Base-by-base conservation (phyloP, 2,888 invertebrate species). In the Strigamia crassipes region DNA sequence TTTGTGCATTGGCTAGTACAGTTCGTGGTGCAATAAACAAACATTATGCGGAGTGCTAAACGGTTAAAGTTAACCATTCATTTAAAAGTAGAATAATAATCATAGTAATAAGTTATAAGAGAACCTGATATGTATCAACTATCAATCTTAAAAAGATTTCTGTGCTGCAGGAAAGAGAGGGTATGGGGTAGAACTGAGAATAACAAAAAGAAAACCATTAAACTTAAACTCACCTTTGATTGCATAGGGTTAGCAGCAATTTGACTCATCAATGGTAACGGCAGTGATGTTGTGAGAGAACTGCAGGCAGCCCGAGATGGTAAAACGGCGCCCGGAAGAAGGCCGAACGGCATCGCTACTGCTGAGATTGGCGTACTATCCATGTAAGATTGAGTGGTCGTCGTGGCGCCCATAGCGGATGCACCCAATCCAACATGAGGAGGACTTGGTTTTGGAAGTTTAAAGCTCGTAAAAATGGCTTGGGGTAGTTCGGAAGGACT, bases 401-500 rank as follows among this genome's bases (percentile, higher is more conserved):
- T 31, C 34, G 46, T 78, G n/a, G 81, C 79, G 38, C 21, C 80
- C 9, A 61, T 61, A 82, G 51, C 77, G 15, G 80, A 21, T 10
- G 56, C 27, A 27, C 46, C 56, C 31, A 79, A 31, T 23, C 56
- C 46, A 42, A 66, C 12, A 13, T 73, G 80, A 38, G 79, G 31
- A 66, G 42, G 79, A 82, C 83, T 83, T 13, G 90, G 90, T 89
- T 95, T 96, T 21, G 96, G 96, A 83, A 96, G 90, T 87, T 96
- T 96, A 88, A 96, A 96, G 85, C 95, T 96, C 21, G 96, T 96
- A 87, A 96, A 96, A 85, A 96, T 95, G 0, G 96, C 96, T 88
- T 96, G 94, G 0, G 95, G 96, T 42, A 94, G 93, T 85, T 92
- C 90, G 86, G 83, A 83, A 34, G 79, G 66, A 66, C 82, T 82